A percentile compares a stretch with the other conserved stretches of the same genome.
Conservation (phyloP, 2,113 vertebrate species). For the Telmatochromis sp. region DNA sequence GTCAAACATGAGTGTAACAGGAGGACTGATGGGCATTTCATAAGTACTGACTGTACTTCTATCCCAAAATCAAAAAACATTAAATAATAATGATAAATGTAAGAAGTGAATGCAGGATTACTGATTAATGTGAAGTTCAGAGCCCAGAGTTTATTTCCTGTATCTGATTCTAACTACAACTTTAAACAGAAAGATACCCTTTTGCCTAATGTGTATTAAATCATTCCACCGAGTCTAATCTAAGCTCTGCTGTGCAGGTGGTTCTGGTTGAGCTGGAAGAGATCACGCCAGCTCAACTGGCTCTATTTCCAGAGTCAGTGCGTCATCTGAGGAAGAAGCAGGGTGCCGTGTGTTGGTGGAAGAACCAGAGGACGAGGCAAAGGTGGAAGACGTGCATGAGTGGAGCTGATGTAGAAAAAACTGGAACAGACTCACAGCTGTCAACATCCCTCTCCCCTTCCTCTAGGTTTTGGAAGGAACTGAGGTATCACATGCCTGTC, state of each 20-base stretch:
- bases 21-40: not conserved
- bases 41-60: not conserved
- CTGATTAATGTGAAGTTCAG: not conserved
- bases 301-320: slow-evolving; percentile 76
- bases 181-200: not conserved
- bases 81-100: not conserved
- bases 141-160: not conserved
- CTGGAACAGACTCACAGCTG: not conserved
- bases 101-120: not conserved
- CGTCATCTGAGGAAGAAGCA: slow-evolving; percentile 80
- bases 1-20: not conserved
- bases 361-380: slow-evolving; percentile 14
- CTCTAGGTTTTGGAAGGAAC: slow-evolving; percentile 82
- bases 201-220: not conserved
- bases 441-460: slow-evolving; percentile 9
- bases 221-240: not conserved
- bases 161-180: not conserved
- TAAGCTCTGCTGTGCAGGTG: slow-evolving; percentile 40
- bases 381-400: not conserved
- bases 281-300: slow-evolving; percentile 59
- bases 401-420: not conserved
- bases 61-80: not conserved
- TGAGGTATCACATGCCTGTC: slow-evolving; percentile 83
- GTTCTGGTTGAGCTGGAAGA: slow-evolving; percentile 83
- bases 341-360: slow-evolving; percentile 80